Base-by-base conservation (phyloP, 1,140 invertebrate genomes). In the Oedothorax gibbosus region DNA sequence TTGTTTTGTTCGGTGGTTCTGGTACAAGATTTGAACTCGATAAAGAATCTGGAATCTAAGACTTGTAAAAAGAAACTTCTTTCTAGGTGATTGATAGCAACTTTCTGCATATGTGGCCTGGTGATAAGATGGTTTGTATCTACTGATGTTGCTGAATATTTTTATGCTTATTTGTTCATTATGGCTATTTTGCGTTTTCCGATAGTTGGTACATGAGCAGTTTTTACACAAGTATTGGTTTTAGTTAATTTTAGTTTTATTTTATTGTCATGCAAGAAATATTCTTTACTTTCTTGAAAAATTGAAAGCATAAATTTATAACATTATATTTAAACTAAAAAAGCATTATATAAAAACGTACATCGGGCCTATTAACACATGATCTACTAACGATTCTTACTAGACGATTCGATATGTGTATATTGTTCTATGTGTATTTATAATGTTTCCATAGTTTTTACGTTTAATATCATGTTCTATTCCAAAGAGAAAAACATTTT, bases 1-100 rank as follows among this genome's bases (percentile, higher is more conserved):
- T 75, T 75, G 72, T 75, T 75, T 75, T 75, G 72, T 21, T 75
- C 54, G 50, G 20, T n/a, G 12, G 18, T 75, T 56, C 35, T 56
- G 72, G 72, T 75, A 56, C 20, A 50, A 75, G 72, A 75, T 75
- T 56, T 56, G 14, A 75, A 75, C 20, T n/a, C 18, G 18, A 57
- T 10, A 57, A 75, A 54, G 6, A 54, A 18, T 53, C 10, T 21
- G 20, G 11, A 56, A 21, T 57, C 7, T 20, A 54, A 73, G n/a
- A 73, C 15, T 18, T 21, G 3, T 12, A 56, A 73, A 57, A 57
- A 35, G 20, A 21, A 18, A 11, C n/a, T 21, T 73, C 18, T 56
- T 15, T 73, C 18, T 57, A 21, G 49, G 68, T 73, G 71, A 73
- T 73, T 51, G 71, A 73, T 73, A 20, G 21, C 21, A 18, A 15